Base-by-base conservation (phyloP, 2,113 vertebrate species). In the Ctenomys sociabilis region DNA sequence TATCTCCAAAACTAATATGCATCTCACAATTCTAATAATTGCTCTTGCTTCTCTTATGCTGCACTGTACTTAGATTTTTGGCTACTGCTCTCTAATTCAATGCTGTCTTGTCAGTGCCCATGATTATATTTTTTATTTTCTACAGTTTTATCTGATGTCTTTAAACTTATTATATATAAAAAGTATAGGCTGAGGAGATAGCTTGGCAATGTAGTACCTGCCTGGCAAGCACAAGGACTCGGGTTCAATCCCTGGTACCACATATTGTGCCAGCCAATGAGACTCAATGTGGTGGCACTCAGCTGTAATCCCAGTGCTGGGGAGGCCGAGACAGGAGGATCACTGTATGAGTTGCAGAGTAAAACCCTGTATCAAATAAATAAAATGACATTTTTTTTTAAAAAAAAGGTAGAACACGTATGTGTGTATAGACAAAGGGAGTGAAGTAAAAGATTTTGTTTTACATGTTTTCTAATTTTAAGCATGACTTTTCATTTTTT, bases 71-170 rank as follows among this genome's bases (percentile, higher is more conserved):
- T 40, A 54, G 70, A 87, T 83, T 32, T 70, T 88, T 72, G 40
- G 54, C 35, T 35, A 49, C 24, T 78, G 26, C 45, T 77, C 16
- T 49, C 10, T 8, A 77, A 10, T 88, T 88, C 24, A 66, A 14
- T 80, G 19, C 45, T 22, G 70, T 88, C 72, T 84, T 91, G 30
- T 70, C 30, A 87, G 11, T 80, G 30, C 35, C 22, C 45, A 26
- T 95, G 30, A 30, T 82, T 75, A 77, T 54, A 45, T 85, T 75
- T 68, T 68, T 89, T 90, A 89, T 86, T 88, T 94, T 35, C 22
- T n/a, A 52, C 52, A 40, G 26, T 59, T 90, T 80, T 89, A 70
- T 43, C 30, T 77, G 14, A 70, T 30, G 28, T 26, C 49, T 78
- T 84, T 32, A 57, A 8, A 86, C 14, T 68, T 77, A 59, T 81